Conservation (phyloP, 1,140 invertebrate genomes). For the Leguminivora glycinivorella region DNA sequence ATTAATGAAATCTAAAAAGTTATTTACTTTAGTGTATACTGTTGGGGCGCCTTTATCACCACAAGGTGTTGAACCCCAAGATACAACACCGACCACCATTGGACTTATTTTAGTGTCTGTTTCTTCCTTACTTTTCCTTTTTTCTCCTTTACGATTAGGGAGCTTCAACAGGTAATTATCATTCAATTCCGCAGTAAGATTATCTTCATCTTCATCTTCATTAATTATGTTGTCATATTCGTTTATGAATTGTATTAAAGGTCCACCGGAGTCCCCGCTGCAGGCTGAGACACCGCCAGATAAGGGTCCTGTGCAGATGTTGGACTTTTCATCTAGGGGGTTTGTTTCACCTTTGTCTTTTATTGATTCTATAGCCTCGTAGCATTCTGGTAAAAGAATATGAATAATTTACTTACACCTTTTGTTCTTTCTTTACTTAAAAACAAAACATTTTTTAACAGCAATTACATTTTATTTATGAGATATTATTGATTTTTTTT, state of each 20-base stretch:
- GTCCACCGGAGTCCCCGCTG: slow-evolving; percentile 84
- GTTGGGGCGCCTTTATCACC: slow-evolving; percentile 82
- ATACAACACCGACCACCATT: slow-evolving; percentile 84
- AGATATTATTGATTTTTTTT: too few relatives aligned
- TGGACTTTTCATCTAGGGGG: slow-evolving; percentile 64
- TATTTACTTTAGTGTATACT: slow-evolving; percentile 84
- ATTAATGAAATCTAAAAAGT: slow-evolving; percentile 78
- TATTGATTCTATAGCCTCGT: slow-evolving; percentile 61
- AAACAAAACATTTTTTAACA: neutral
- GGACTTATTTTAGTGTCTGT: slow-evolving; percentile 36
- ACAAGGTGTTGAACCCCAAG: slow-evolving; percentile 87
- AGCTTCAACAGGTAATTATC: neutral
- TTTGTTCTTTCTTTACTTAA: neutral
- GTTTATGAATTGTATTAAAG: slow-evolving; percentile 73
- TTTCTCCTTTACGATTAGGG: slow-evolving; percentile 18
- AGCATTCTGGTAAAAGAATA: slow-evolving; percentile 56
- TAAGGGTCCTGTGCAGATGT: slow-evolving; percentile 83
- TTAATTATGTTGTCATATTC: slow-evolving; percentile 32
- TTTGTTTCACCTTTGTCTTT: slow-evolving; percentile 58
- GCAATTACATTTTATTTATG: too few relatives aligned
- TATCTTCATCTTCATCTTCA: slow-evolving; percentile 28
- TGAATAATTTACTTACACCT: too few relatives aligned
- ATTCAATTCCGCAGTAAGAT: slow-evolving; percentile 15
- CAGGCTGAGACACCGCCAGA: slow-evolving; percentile 81
- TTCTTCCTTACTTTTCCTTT: slow-evolving; percentile 34